Evolutionary conservation across 2,888 invertebrate genomes (phyloP).

Genomic region (Lasioglossum villosulum): DNA sequence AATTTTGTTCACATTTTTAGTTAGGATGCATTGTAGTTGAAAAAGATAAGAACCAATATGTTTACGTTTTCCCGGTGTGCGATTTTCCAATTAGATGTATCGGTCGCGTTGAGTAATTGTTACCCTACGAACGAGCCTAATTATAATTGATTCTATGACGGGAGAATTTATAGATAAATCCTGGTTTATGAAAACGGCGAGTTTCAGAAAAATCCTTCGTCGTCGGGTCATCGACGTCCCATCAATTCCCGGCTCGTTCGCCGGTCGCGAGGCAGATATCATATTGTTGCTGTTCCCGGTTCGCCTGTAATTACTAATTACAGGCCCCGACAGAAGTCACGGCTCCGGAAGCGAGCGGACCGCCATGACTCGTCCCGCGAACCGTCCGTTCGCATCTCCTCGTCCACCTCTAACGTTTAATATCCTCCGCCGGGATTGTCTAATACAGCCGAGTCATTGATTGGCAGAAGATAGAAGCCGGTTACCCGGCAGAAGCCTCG

Average conservation of each 20-base stretch:
- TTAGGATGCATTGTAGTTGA: too few species aligned
- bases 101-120: too few species aligned
- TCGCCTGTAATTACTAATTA: constrained; percentile 74
- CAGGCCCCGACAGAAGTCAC: constrained; percentile 74
- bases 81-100: too few species aligned
- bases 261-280: constrained; percentile 32
- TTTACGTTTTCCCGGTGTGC: too few species aligned
- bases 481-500: constrained; percentile 29
- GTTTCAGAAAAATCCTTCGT: constrained; percentile 40
- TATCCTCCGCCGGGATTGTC: constrained; percentile 63
- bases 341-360: constrained; percentile 72
- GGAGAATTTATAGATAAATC: too few species aligned
- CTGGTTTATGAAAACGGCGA: neutral
- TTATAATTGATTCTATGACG: too few species aligned
- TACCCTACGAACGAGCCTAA: too few species aligned
- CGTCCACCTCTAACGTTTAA: constrained; percentile 58
- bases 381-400: neutral
- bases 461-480: constrained; percentile 62
- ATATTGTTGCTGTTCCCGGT: constrained; percentile 66
- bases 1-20: too few species aligned
- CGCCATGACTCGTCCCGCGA: constrained; percentile 29
- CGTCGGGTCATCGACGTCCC: constrained; percentile 57
- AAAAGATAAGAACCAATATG: too few species aligned
- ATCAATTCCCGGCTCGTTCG: constrained; percentile 46
- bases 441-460: constrained; percentile 72